Conservation (phyloP, 2,113 vertebrate species). For the Ornithorhynchus anatinus region DNA sequence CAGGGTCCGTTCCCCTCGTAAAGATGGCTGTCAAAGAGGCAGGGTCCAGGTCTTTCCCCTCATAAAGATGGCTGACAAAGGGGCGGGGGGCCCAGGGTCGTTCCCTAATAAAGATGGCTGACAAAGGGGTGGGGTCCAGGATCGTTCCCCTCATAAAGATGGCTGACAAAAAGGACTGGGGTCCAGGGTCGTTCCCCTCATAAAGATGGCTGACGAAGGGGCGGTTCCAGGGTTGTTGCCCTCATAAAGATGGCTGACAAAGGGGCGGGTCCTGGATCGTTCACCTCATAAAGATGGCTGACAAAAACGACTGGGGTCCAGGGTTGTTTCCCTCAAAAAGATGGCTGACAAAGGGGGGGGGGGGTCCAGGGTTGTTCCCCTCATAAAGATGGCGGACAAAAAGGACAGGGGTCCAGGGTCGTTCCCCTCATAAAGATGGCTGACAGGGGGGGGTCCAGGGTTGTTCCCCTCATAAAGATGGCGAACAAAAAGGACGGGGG, state of each 20-base stretch:
- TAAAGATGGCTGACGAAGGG: rapidly evolving
- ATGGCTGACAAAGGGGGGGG: background rate
- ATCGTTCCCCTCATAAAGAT: background rate
- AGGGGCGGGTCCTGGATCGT: too few relatives aligned
- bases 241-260: background rate
- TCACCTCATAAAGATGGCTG: background rate
- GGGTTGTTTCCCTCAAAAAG: too few relatives aligned
- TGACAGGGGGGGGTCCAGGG: too few relatives aligned
- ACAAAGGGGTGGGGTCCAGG: background rate
- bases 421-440: background rate
- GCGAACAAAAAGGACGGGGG: background rate
- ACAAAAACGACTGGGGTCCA: too few relatives aligned
- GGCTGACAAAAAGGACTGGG: too few relatives aligned
- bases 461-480: too few relatives aligned
- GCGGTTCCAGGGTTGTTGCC: background rate
- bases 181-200: too few relatives aligned
- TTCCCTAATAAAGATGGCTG: constrained; percentile 37
- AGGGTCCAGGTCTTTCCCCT: too few relatives aligned
- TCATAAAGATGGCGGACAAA: too few relatives aligned
- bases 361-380: rapidly evolving
- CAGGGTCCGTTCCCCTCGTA: too few relatives aligned
- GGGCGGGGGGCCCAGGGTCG: background rate
- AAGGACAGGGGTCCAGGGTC: background rate
- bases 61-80: too few relatives aligned
- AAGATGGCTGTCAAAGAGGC: too few relatives aligned